These are phyloP conservation scores for Dione juno DNA, from an alignment of 2,888 invertebrate species.

Conservation along the genomic window DNA sequence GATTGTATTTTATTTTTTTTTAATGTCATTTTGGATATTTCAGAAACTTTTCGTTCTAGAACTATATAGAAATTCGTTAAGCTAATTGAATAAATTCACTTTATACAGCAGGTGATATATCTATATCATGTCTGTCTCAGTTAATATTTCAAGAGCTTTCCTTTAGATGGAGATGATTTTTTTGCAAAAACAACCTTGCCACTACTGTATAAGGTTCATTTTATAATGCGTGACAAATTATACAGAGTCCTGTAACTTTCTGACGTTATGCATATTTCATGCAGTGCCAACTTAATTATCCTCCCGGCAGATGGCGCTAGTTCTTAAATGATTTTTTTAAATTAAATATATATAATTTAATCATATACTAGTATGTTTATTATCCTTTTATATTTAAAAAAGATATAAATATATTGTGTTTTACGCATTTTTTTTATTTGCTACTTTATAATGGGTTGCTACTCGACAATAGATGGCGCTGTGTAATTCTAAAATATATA, in stretches of 20 bases:
- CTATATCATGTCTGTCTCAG: conserved; percentile 61
- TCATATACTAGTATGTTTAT: neutral
- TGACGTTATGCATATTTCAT: conserved; percentile 69
- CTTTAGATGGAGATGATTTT: conserved; percentile 52
- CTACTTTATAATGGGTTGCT: conserved; percentile 43
- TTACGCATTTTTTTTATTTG: neutral
- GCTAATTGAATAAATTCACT: conserved; percentile 46
- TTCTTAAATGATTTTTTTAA: neutral
- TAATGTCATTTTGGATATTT: neutral
- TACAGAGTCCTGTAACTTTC: conserved; percentile 71
- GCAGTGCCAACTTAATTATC: conserved; percentile 39
- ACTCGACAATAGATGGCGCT: conserved; percentile 52
- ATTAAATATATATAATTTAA: neutral
- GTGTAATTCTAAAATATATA: neutral
- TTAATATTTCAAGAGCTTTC: conserved; percentile 72
- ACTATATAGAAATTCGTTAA: conserved; percentile 22
- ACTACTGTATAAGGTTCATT: conserved; percentile 49
- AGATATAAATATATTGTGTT: neutral
- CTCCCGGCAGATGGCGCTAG: conserved; percentile 46
- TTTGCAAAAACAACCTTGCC: conserved; percentile 55
- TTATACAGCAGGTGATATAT: conserved; percentile 56
- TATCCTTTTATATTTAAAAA: neutral
- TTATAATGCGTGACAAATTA: conserved; percentile 49
- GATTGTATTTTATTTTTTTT: neutral
- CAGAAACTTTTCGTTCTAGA: neutral